Conservation (phyloP, 2,113 vertebrate genomes). For the Theristicus caerulescens region DNA sequence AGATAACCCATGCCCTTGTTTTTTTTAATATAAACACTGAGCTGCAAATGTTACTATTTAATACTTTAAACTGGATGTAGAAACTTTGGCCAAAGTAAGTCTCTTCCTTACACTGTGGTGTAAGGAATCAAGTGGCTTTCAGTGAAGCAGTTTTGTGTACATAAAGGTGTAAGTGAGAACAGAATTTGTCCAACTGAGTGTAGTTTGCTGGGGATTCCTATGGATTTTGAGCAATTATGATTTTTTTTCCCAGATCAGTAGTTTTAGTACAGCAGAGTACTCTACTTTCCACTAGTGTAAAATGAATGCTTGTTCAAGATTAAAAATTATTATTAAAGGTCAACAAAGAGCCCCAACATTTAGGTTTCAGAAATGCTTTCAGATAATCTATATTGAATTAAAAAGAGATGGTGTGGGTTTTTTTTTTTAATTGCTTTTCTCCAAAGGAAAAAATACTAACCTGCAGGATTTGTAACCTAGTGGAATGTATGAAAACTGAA, state of each 20-base stretch:
- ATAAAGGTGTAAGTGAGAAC: background rate
- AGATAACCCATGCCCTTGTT: constrained; percentile 64
- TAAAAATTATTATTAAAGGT: background rate
- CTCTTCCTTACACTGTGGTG: background rate
- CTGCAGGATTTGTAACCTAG: background rate
- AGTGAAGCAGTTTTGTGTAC: background rate
- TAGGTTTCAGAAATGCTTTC: background rate
- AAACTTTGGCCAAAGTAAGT: background rate
- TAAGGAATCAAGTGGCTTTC: background rate
- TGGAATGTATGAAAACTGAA: background rate
- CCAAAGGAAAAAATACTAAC: background rate
- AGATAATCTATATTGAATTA: background rate
- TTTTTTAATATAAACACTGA: constrained; percentile 50
- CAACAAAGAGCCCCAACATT: background rate
- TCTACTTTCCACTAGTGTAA: background rate
- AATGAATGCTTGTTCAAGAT: background rate
- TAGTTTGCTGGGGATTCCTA: constrained; percentile 1
- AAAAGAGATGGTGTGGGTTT: background rate
- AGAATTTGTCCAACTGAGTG: background rate
- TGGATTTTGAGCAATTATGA: background rate
- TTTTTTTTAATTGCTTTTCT: background rate
- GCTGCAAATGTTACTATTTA: constrained; percentile 29
- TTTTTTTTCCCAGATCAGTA: background rate
- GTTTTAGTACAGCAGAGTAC: background rate
- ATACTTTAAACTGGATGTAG: constrained; percentile 30